Base-by-base conservation (phyloP, 2,888 invertebrate species). In the Calliphora vomitoria region DNA sequence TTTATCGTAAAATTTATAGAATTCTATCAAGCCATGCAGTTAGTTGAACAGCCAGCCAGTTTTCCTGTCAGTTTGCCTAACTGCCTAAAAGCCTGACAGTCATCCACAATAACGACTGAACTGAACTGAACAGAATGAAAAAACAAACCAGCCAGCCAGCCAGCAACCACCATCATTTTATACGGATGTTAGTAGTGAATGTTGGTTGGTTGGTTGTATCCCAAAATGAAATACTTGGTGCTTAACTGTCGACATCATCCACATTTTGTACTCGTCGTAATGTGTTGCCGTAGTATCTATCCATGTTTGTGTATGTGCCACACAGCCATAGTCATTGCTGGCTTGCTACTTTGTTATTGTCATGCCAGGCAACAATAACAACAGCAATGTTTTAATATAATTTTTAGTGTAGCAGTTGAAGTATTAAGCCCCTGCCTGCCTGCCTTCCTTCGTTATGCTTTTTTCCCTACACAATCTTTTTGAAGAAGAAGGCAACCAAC, bases 231-330 rank as follows among this genome's bases (percentile, higher is more conserved):
- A 82, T 82, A 75, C 64, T 82, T 82, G 68, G 68, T 74, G 81
- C 74, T 84, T 74, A 82, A 87, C 58, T 66, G 76, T 86, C 85
- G 81, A 82, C 74, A 64, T 81, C 81, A 69, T 87, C 81, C 81
- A 81, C 87, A 80, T 82, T 82, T 82, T 75, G 47, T 78, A 47
- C 44, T 18, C 72, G 41, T 62, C 41, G 44, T 44, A 44, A 44
- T 69, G 79, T 60, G 53, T 66, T 81, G 55, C 8, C 64, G 55
- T 79, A 50, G 60, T 18, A 62, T 66, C 6, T 18, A 62, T 66
- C 6, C 10, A 20, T 53, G 18, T 50, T 47, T 38, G 62, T 47
- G 69, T 41, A 79, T 50, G 20, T 82, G 58, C 82, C 58, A 82
- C 35, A 35, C 74, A 75, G 55, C 25, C 66, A 75, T 38, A 68